Base-by-base conservation (phyloP, 2,888 invertebrate genomes). In the Drosophila yooni region DNA sequence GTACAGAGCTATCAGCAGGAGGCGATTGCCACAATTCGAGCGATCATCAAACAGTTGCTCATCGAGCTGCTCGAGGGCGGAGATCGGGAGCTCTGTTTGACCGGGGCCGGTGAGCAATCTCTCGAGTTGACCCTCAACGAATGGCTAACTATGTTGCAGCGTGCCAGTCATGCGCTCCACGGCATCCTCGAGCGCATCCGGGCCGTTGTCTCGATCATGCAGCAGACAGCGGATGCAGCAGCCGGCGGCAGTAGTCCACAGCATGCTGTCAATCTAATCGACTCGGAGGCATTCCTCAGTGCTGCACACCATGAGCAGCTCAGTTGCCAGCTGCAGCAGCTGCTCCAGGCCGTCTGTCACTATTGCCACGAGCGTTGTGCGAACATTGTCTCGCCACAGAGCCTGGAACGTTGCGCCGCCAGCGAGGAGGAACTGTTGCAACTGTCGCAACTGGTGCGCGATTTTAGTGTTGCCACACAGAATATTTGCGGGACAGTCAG, bases 281-380 rank as follows among this genome's bases (percentile, higher is more conserved):
- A 95, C 69, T 94, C 94, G 70, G 97, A 97, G 90, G 95, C 95
- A 68, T 95, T 96, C 91, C 94, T 98, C 82, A 95, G 95, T 0
- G 93, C 94, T 18, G 95, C 95, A 34, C 97, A 98, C 89, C 94
- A 97, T 82, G 92, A 93, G 61, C 94, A 95, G 70, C 95, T 98
- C 10, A 95, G 95, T 72, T 94, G 94, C 15, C 96, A 96, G 92
- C 93, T 99, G 57, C 95, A 95, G 74, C 97, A 97, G 88, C 94
- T 98, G 91, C 94, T 98, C 56, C 94, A 95, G 48, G 95, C 96
- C n/a, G 95, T 98, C 51, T 98, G 97, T 92, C 97, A 98, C 93
- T 97, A 97, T 92, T 97, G 98, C 83, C 98, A 98, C 93, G 98
- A 99, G 92, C 94, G 98, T 78, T 96, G 98, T 93, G 98, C 98